Conservation (phyloP, 2,113 vertebrate genomes). For the Furnarius figulus region DNA sequence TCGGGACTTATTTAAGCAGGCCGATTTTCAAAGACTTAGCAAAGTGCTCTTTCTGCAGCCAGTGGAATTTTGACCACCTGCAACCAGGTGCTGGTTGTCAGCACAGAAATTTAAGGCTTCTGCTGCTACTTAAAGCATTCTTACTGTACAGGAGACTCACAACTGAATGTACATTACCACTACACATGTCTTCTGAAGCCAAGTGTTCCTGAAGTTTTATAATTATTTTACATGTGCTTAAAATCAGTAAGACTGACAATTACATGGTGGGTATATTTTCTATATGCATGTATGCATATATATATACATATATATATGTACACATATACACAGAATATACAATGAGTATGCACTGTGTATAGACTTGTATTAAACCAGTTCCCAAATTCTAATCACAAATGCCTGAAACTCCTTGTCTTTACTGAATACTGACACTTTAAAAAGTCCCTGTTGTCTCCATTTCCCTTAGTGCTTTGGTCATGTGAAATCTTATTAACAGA, state of each 20-base stretch:
- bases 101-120: background rate
- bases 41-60: slow-evolving; percentile 4
- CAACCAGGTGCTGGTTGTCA: background rate
- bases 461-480: background rate
- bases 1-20: slow-evolving; percentile 11
- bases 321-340: background rate
- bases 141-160: accelerated
- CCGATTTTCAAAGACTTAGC: background rate
- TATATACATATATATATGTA: background rate
- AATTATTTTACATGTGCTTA: background rate
- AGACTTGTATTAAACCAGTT: background rate
- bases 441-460: background rate
- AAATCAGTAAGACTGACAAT: background rate
- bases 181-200: background rate
- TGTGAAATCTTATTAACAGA: background rate
- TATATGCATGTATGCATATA: background rate
- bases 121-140: background rate
- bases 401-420: background rate
- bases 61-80: slow-evolving; percentile 7
- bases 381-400: background rate
- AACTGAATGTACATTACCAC: accelerated
- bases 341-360: background rate
- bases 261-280: background rate
- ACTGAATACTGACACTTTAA: background rate
- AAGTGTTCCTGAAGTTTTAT: background rate